Evolutionary conservation across 2,888 invertebrate genomes (phyloP), one percentile per base, ranked within the genome.

Genomic region (Macroteleia sp.): DNA sequence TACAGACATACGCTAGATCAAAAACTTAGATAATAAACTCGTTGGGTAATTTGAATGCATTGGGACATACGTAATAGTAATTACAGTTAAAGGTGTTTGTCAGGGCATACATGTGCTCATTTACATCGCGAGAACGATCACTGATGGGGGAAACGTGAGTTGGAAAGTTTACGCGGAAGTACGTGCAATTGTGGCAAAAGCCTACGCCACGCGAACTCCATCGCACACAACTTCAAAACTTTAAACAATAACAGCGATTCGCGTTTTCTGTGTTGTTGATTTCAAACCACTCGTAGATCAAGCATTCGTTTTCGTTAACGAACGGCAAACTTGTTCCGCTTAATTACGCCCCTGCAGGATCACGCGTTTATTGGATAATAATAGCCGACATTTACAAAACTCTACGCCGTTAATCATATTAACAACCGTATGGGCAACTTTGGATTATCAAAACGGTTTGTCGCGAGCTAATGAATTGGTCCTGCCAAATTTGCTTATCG

Each of bases 101-200:
- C 70, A 52, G 64, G 16, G 56, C 64, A 64, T 70, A 67, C 56
- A 70, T 61, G 36, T 36, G 71, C 76, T 67, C 79, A 79, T 76
- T 79, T 79, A 79, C 79, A 79, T 75, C 79, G 57, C 62, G 57
- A 62, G 44, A 71, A 79, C 71, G 79, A 76, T 59, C 79, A 48
- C 59, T 76, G 76, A 73, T 71, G 67, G 67, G 25, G 25, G 28
- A 64, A 54, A 79, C 67, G 62, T 73, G 76, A 75, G 71, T 59
- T 59, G 62, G 12, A 69, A 79, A 76, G 79, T 79, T 79, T 71
- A 64, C 44, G 41, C 46, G 2, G 12, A 42, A 56, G 61, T 62
- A 75, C 67, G 75, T 67, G 61, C 61, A 61, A 48, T 62, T 61
- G 75, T 52, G 48, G 69, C 32, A 34, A 57, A 36, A 19, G 19